Conservation (phyloP, 2,113 vertebrate species). For the Nycticryphes semicollaris region DNA sequence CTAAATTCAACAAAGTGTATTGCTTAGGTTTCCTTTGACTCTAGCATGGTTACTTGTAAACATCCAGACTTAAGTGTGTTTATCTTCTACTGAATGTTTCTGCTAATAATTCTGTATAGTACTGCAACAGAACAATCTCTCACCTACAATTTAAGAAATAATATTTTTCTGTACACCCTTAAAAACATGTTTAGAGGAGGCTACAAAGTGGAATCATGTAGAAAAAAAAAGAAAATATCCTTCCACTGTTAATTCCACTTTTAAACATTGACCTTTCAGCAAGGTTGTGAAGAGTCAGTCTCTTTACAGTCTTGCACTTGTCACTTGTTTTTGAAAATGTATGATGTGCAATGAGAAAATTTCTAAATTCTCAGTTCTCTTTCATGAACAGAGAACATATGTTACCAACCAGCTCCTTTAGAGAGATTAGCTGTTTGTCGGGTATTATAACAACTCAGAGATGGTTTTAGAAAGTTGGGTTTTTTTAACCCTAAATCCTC, state of each 20-base stretch:
- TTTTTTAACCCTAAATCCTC: not conserved
- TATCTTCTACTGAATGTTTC: not conserved
- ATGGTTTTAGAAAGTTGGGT: not conserved
- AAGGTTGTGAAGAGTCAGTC: not conserved
- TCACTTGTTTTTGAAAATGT: not conserved
- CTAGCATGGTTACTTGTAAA: not conserved
- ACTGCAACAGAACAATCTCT: not conserved
- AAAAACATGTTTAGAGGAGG: not conserved
- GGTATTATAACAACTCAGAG: not conserved
- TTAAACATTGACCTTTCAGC: not conserved
- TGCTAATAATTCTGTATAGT: not conserved
- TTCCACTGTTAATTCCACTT: not conserved
- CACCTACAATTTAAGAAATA: not conserved
- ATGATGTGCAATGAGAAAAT: not conserved
- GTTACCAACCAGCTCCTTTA: not conserved
- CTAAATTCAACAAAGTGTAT: not conserved
- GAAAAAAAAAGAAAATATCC: not conserved
- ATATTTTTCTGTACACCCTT: not conserved
- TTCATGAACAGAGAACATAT: not conserved
- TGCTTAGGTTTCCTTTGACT: not conserved
- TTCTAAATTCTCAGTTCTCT: not conserved
- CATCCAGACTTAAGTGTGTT: not conserved
- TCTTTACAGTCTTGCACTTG: not conserved
- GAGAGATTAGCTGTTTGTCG: not conserved
- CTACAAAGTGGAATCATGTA: not conserved